Conservation (phyloP, 2,797 vertebrate species). For the Anabas testudineus region DNA sequence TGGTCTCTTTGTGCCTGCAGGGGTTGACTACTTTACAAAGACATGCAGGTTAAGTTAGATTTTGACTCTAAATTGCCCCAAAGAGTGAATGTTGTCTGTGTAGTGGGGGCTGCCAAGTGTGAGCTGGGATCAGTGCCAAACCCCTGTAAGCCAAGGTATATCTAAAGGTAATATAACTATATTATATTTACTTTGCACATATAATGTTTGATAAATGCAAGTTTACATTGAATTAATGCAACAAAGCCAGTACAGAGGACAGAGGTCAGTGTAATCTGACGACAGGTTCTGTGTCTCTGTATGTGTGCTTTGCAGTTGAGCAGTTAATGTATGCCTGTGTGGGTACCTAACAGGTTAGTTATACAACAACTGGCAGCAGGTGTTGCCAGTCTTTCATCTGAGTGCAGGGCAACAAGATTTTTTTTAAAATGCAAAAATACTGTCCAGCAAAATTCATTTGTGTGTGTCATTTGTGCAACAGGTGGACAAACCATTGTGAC, state of each 20-base stretch:
- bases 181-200: neutral
- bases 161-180: too few relatives aligned
- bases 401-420: conserved; percentile 17
- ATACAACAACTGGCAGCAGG: conserved; percentile 33
- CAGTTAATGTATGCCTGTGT: conserved; percentile 12
- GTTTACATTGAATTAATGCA: neutral
- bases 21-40: too few relatives aligned
- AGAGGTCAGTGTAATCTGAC: neutral
- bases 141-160: too few relatives aligned
- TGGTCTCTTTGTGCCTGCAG: too few relatives aligned
- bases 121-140: too few relatives aligned
- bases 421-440: conserved; percentile 10
- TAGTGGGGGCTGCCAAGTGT: too few relatives aligned
- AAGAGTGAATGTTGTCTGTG: too few relatives aligned
- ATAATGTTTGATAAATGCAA: neutral
- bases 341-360: conserved; percentile 35
- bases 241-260: neutral
- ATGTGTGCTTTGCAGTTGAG: conserved; percentile 2
- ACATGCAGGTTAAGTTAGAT: too few relatives aligned
- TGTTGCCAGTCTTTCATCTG: conserved; percentile 25
- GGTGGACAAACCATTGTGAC: conserved; percentile 28
- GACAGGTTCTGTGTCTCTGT: neutral
- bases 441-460: conserved; percentile 15
- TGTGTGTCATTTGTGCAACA: conserved; percentile 26
- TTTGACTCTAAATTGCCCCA: too few relatives aligned